Conservation (phyloP, 2,113 vertebrate genomes). For the Mormyrus lacerda region DNA sequence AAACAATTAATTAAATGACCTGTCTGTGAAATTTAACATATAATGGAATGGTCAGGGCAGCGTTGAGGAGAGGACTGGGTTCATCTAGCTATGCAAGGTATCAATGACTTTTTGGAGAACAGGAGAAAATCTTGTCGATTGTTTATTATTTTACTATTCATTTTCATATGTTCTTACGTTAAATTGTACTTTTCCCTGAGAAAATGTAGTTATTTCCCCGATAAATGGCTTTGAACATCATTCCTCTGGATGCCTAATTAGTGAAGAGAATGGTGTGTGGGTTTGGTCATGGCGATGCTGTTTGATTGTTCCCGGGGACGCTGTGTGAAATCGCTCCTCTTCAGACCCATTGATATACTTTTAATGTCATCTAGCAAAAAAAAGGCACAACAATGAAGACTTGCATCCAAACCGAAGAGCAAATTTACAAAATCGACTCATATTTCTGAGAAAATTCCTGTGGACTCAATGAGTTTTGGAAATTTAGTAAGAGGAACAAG, state of each 20-base stretch:
- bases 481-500: background rate
- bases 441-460: background rate
- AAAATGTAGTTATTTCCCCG: background rate
- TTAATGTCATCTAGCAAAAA: background rate
- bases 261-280: background rate
- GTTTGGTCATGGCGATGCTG: background rate
- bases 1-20: background rate
- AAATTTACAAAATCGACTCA: background rate
- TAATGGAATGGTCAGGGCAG: background rate
- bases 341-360: background rate
- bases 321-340: background rate
- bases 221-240: background rate
- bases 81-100: background rate
- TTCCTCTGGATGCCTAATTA: background rate
- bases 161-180: background rate
- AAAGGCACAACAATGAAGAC: background rate
- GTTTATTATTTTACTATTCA: background rate
- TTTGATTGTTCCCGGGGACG: background rate
- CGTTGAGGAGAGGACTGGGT: background rate
- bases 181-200: background rate
- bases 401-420: background rate
- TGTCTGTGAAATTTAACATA: background rate
- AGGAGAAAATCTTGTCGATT: background rate
- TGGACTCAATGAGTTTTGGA: background rate
- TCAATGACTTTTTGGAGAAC: background rate